phyloP scores from a whole-genome alignment of 2,797 vertebrate genomes.

The Sebastes iracundus region DNA sequence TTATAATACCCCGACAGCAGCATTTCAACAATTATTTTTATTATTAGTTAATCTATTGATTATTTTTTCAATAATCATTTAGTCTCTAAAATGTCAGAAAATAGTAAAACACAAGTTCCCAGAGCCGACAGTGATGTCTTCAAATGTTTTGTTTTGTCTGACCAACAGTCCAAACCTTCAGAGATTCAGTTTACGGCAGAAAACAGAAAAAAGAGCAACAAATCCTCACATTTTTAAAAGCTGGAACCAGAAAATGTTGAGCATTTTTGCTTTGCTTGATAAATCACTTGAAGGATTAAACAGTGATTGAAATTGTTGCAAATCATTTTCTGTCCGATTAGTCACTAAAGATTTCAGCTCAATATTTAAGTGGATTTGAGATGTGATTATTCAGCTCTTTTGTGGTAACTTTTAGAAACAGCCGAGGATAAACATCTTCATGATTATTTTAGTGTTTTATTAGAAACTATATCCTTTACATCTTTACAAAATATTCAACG shows the following conservation, averaged over 20 bases:
- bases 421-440: background rate
- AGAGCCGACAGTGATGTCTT: background rate
- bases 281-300: background rate
- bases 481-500: conserved; percentile 46
- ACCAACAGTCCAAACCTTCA: background rate
- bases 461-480: conserved; percentile 42
- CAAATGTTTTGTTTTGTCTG: background rate
- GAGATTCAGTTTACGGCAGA: background rate
- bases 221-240: background rate
- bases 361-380: background rate
- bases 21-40: background rate
- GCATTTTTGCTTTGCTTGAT: background rate
- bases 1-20: background rate
- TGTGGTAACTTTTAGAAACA: background rate
- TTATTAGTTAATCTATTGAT: background rate
- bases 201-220: background rate
- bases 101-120: background rate
- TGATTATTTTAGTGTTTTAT: conserved; percentile 51
- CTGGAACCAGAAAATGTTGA: background rate
- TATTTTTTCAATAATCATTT: background rate
- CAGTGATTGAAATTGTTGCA: background rate
- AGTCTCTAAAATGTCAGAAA: background rate
- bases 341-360: background rate
- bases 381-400: background rate
- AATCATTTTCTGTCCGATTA: background rate